Evolutionary conservation across 2,797 vertebrate genomes (phyloP).

Genomic region (Meriones psammophilus): DNA sequence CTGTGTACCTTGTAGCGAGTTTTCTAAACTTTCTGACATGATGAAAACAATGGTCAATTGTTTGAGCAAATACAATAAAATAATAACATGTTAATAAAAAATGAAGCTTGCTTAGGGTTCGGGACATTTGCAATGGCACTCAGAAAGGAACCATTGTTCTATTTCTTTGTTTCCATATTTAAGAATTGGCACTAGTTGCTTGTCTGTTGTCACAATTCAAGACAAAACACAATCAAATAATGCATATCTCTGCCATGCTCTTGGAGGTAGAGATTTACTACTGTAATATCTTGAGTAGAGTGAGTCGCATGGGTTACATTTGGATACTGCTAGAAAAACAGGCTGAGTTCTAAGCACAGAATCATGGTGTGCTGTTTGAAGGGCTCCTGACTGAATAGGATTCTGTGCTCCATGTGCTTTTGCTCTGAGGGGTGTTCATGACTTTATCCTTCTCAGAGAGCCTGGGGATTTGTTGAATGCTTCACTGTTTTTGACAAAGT

Average conservation of each 20-base stretch:
- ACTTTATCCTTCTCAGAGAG: background rate
- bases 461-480: background rate
- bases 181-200: background rate
- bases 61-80: constrained; percentile 34
- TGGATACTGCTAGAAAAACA: background rate
- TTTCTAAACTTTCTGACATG: constrained; percentile 47
- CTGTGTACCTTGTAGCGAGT: background rate
- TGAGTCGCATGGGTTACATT: background rate
- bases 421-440: background rate
- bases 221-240: background rate
- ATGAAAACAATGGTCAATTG: background rate
- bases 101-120: background rate
- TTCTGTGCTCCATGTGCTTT: background rate
- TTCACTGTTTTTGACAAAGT: background rate
- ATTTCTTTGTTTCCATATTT: background rate
- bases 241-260: background rate
- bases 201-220: background rate
- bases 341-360: background rate
- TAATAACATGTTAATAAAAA: background rate
- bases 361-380: background rate
- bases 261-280: background rate
- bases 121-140: background rate
- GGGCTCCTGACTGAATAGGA: background rate
- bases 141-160: background rate
- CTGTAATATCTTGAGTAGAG: background rate